Percentiles rank a stretch among this genome's conserved stretches.
phyloP scores from a whole-genome alignment of 2,113 vertebrate species.

The Anas platyrhynchos region DNA sequence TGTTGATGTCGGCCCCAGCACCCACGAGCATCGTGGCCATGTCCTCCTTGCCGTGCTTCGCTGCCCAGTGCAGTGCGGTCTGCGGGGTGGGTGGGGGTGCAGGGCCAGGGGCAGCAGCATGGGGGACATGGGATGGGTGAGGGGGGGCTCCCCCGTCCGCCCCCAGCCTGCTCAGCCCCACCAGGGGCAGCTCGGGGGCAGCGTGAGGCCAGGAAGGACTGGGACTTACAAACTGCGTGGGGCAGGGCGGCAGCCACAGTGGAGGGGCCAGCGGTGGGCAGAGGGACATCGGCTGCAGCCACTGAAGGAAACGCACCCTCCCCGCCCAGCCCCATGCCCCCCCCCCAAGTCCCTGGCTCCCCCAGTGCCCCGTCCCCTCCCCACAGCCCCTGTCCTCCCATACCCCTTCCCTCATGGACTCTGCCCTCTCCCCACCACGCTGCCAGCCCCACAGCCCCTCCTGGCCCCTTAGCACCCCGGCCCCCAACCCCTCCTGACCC shows the following conservation, averaged over 20 bases:
- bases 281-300: too few relatives aligned
- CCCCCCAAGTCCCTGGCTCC: too few relatives aligned
- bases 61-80: slow-evolving; percentile 85
- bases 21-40: slow-evolving; percentile 76
- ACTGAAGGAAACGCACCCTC: too few relatives aligned
- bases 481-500: too few relatives aligned
- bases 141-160: neutral
- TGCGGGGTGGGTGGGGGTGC: neutral
- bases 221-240: neutral
- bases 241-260: neutral
- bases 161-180: neutral
- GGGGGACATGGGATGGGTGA: neutral
- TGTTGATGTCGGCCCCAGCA: slow-evolving; percentile 80
- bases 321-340: too few relatives aligned
- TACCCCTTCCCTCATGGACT: too few relatives aligned
- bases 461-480: too few relatives aligned
- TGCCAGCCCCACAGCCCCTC: too few relatives aligned
- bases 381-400: too few relatives aligned
- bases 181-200: neutral
- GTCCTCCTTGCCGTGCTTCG: slow-evolving; percentile 82
- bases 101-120: neutral
- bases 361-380: too few relatives aligned
- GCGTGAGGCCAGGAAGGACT: neutral
- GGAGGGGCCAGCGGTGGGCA: neutral
- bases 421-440: too few relatives aligned